Evolutionary conservation across 1,140 invertebrate genomes (phyloP).

Genomic region (Drosophila erecta): DNA sequence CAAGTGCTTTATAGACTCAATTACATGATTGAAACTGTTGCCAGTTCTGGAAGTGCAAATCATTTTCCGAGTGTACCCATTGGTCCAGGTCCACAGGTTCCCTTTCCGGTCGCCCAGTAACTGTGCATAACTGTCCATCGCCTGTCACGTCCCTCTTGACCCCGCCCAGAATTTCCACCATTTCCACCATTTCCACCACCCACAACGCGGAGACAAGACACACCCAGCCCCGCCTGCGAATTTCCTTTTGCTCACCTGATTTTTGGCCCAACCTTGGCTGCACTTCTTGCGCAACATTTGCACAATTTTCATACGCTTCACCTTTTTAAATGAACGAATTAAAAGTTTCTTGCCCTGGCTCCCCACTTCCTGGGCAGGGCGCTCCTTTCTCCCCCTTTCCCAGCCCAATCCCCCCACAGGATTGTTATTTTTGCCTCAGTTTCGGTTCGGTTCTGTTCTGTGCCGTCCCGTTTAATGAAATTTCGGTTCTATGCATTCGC

Average conservation of each 20-base stretch:
- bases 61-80: background rate
- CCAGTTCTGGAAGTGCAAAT: no score
- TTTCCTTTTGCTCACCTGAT: background rate
- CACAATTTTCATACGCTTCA: slow-evolving; percentile 80
- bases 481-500: slow-evolving; percentile 54
- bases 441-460: slow-evolving; percentile 32
- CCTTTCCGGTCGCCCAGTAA: slow-evolving; percentile 20
- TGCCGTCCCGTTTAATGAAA: slow-evolving; percentile 68
- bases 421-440: slow-evolving; percentile 41
- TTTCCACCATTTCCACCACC: background rate
- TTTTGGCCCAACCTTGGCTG: slow-evolving; percentile 9
- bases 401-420: background rate
- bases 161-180: no score
- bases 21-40: no score
- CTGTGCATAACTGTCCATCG: slow-evolving; percentile 57
- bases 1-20: no score
- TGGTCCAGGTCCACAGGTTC: background rate
- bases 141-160: slow-evolving; percentile 56
- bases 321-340: slow-evolving; percentile 81
- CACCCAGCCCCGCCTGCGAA: background rate
- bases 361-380: slow-evolving; percentile 37
- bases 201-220: background rate
- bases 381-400: background rate
- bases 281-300: slow-evolving; percentile 63
- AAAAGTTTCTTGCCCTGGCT: slow-evolving; percentile 71